Conservation (phyloP, 2,797 vertebrate genomes). For the Aphelocoma californica region DNA sequence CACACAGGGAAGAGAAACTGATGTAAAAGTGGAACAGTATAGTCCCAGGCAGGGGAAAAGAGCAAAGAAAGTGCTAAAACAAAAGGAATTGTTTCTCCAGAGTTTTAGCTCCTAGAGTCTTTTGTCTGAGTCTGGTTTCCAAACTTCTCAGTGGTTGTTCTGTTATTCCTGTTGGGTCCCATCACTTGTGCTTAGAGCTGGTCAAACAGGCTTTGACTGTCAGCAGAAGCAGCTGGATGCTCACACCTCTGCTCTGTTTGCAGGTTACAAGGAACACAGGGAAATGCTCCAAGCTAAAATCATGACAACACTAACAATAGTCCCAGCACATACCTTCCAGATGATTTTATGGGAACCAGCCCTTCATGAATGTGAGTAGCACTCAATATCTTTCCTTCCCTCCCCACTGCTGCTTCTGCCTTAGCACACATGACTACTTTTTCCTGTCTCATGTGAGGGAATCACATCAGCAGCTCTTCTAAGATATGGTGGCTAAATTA, state of each 20-base stretch:
- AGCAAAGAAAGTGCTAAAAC: background rate
- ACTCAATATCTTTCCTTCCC: background rate
- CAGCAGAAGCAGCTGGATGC: background rate
- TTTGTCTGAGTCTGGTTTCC: background rate
- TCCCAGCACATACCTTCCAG: background rate
- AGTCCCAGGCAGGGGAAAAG: background rate
- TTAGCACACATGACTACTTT: background rate
- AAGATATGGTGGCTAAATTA: background rate
- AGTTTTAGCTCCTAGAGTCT: background rate
- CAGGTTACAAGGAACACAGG: background rate
- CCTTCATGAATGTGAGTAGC: background rate
- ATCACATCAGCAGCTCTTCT: background rate
- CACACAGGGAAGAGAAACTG: background rate
- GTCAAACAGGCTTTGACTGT: background rate
- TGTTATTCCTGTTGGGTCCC: background rate
- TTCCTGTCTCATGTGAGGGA: background rate
- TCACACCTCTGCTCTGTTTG: background rate
- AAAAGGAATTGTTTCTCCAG: background rate
- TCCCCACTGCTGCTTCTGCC: background rate
- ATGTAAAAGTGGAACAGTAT: background rate
- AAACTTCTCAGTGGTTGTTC: background rate
- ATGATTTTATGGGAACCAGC: background rate
- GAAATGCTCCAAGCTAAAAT: background rate
- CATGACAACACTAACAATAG: background rate
- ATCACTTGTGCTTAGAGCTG: background rate